Conservation (phyloP, 2,888 invertebrate species). For the Steinernema carpocapsae region DNA sequence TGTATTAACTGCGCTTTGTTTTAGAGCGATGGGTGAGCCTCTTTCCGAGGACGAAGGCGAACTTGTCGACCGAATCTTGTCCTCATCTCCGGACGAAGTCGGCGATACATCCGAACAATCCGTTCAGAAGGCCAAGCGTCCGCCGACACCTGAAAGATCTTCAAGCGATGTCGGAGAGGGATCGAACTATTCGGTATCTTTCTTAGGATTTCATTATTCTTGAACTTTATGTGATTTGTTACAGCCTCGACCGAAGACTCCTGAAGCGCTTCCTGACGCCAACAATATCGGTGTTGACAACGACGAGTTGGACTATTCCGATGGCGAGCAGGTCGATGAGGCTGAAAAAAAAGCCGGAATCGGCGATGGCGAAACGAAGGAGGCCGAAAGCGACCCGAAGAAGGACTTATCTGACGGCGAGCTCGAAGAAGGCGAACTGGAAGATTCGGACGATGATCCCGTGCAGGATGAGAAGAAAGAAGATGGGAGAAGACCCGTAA, state of each 20-base stretch:
- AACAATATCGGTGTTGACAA: not conserved
- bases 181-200: not conserved
- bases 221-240: not conserved
- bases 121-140: not conserved
- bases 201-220: not conserved
- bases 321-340: not conserved
- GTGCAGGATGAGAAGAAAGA: no score
- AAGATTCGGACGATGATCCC: constrained; percentile 38
- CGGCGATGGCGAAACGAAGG: not conserved
- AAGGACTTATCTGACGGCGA: constrained; percentile 33
- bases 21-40: constrained; percentile 30
- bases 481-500: no score
- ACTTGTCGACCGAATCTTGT: constrained; percentile 1
- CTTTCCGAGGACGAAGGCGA: constrained; percentile 25
- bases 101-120: not conserved
- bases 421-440: constrained; percentile 41
- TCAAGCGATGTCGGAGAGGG: not conserved
- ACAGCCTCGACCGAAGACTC: not conserved
- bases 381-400: not conserved
- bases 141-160: not conserved
- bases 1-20: not conserved
- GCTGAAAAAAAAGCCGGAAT: not conserved
- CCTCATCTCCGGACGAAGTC: constrained; percentile 19
- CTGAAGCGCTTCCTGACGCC: not conserved
- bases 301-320: constrained; percentile 17